A percentile compares a stretch with the other conserved stretches of the same genome.
Evolutionary conservation across 92 coral and sea anemone genomes (phyloP).

Genomic region (Porites evermanni): DNA sequence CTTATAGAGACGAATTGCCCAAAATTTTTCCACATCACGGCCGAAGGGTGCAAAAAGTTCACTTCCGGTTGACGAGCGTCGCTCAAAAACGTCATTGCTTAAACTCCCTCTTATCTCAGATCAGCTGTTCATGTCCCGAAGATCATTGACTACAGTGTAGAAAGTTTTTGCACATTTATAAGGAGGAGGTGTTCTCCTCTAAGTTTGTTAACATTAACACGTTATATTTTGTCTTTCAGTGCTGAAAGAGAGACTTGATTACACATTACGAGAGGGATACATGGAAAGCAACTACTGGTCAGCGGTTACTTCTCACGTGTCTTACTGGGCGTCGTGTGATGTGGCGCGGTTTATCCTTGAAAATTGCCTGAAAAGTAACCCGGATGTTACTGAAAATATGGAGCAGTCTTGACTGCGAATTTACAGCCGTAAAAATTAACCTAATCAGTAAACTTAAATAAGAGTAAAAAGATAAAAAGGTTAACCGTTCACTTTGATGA

Average conservation of each 20-base stretch:
- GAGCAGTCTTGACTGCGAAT: constrained; percentile 7
- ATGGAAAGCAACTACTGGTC: constrained; percentile 97
- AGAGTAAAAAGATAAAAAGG: too few relatives aligned
- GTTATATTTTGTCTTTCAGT: constrained; percentile 61
- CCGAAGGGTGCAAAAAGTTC: too few relatives aligned
- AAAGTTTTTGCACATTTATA: too few relatives aligned
- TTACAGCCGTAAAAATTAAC: background rate
- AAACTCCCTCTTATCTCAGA: too few relatives aligned
- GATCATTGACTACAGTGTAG: too few relatives aligned
- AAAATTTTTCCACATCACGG: too few relatives aligned
- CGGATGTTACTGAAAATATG: background rate
- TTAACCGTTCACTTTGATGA: too few relatives aligned
- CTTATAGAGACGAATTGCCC: too few relatives aligned
- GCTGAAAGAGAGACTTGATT: constrained; percentile 86
- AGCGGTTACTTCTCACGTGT: constrained; percentile 94
- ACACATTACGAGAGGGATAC: constrained; percentile 86
- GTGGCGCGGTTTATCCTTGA: constrained; percentile 91
- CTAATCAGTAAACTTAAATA: background rate
- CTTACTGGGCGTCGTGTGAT: constrained; percentile 96
- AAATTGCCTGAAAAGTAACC: constrained; percentile 62
- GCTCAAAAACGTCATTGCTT: too few relatives aligned
- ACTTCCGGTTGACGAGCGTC: too few relatives aligned
- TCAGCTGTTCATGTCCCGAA: too few relatives aligned
- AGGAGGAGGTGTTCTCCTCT: too few relatives aligned
- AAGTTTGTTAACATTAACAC: background rate